A percentile compares a stretch with the other conserved stretches of the same genome.
These are phyloP conservation scores for Andrena dorsata DNA, from an alignment of 2,888 invertebrate species.

Conservation along the genomic window DNA sequence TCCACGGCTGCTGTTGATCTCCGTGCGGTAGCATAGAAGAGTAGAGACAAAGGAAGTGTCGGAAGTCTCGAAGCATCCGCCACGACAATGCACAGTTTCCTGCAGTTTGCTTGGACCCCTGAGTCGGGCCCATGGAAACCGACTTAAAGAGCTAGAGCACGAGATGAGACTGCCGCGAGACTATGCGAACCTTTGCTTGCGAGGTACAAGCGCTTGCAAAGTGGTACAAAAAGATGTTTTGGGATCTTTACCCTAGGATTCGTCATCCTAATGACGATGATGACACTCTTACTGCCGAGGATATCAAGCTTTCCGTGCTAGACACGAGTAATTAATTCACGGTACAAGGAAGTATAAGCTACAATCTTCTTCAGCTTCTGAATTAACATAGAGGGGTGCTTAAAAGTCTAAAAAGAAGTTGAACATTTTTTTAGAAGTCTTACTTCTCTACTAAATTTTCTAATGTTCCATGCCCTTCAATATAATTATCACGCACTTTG, in stretches of 20 bases:
- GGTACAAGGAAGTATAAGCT: too few relatives aligned
- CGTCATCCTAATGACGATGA: background rate
- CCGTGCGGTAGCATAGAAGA: background rate
- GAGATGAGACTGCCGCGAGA: conserved; percentile 12
- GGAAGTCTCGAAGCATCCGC: conserved; percentile 41
- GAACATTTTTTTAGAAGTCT: too few relatives aligned
- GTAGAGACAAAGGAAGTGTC: conserved; percentile 37
- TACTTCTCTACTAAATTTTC: too few relatives aligned
- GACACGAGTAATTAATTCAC: too few relatives aligned
- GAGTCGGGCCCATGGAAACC: conserved; percentile 28
- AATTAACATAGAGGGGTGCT: too few relatives aligned
- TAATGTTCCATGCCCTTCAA: too few relatives aligned
- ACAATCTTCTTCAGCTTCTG: too few relatives aligned
- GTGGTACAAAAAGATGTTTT: conserved; percentile 29
- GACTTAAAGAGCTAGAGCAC: conserved; percentile 14
- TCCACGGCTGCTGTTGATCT: conserved; percentile 21
- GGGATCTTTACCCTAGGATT: background rate
- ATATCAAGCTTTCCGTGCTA: too few relatives aligned
- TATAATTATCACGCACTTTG: too few relatives aligned
- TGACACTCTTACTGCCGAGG: too few relatives aligned
- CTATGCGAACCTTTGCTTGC: background rate
- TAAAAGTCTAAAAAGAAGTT: too few relatives aligned
- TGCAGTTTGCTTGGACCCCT: conserved; percentile 30
- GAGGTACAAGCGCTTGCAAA: conserved; percentile 35
- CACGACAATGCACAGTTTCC: conserved; percentile 20